Percentiles rank a stretch among this genome's conserved stretches.
These are phyloP conservation scores for Ptychadena robeensis DNA, from an alignment of 2,797 vertebrate genomes.

Conservation along the genomic window DNA sequence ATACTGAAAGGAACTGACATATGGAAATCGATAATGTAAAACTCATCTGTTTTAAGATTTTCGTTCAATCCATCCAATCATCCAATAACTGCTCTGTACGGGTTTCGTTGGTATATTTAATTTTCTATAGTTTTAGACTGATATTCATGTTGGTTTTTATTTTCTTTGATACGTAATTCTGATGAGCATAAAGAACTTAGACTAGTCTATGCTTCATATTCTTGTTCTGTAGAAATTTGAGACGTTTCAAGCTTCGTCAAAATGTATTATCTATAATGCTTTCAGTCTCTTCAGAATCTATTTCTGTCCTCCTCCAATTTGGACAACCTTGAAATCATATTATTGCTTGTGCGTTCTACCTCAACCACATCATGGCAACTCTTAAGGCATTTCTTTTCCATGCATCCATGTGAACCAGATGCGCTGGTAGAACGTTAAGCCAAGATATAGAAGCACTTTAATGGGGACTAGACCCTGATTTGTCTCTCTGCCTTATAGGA, in stretches of 20 bases:
- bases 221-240: background rate
- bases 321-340: no score
- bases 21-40: slow-evolving; percentile 55
- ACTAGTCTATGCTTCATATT: background rate
- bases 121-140: background rate
- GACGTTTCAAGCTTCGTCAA: background rate
- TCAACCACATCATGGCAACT: no score
- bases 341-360: no score
- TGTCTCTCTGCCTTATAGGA: no score
- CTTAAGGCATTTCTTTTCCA: no score
- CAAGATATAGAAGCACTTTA: no score
- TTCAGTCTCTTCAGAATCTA: no score
- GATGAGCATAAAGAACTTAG: background rate
- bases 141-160: background rate
- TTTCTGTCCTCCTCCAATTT: no score
- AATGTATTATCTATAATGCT: no score
- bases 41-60: slow-evolving; percentile 37
- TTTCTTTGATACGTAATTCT: background rate
- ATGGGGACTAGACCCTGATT: no score
- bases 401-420: no score
- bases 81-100: background rate
- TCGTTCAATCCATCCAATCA: slow-evolving; percentile 5
- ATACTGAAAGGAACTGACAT: slow-evolving; percentile 47
- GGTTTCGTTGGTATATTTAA: background rate
- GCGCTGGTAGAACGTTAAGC: no score